phyloP scores from a whole-genome alignment of 2,888 invertebrate species.

The Cordilura impudica region DNA sequence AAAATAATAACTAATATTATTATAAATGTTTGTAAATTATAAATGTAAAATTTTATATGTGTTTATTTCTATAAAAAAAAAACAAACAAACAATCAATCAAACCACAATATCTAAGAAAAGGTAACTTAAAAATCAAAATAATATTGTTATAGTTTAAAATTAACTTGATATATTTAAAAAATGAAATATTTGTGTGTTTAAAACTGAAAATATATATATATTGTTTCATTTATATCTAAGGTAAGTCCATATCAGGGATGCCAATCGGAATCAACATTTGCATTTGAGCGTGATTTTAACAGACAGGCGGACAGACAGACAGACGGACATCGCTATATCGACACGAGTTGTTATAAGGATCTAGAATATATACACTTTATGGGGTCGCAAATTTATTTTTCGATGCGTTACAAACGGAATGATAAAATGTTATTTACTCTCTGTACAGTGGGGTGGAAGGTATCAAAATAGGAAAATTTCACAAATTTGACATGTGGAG shows the following conservation, averaged over 20 bases:
- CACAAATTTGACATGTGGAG: too few relatives aligned
- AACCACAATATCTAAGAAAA: slow-evolving; percentile 31
- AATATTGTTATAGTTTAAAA: background rate
- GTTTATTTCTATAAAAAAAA: slow-evolving; percentile 54
- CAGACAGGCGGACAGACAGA: too few relatives aligned
- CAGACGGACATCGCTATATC: too few relatives aligned
- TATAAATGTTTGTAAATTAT: slow-evolving; percentile 57
- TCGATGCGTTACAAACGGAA: too few relatives aligned
- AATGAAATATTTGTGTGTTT: slow-evolving; percentile 33
- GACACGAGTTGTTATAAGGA: too few relatives aligned
- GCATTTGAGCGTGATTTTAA: too few relatives aligned
- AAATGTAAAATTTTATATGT: slow-evolving; percentile 61
- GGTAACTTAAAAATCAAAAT: background rate
- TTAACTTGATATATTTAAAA: background rate
- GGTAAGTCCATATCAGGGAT: background rate
- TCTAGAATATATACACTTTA: too few relatives aligned
- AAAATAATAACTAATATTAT: slow-evolving; percentile 28
- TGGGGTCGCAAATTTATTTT: too few relatives aligned
- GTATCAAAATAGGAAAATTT: too few relatives aligned
- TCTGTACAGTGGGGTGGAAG: too few relatives aligned
- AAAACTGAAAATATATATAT: background rate
- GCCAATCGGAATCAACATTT: too few relatives aligned
- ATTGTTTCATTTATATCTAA: background rate
- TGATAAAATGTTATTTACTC: too few relatives aligned
- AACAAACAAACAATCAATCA: slow-evolving; percentile 16